A percentile compares a stretch with the other conserved stretches of the same genome.
These are phyloP conservation scores for Sarcophaga peregrina DNA, from an alignment of 1,140 invertebrate species.

Conservation along the genomic window DNA sequence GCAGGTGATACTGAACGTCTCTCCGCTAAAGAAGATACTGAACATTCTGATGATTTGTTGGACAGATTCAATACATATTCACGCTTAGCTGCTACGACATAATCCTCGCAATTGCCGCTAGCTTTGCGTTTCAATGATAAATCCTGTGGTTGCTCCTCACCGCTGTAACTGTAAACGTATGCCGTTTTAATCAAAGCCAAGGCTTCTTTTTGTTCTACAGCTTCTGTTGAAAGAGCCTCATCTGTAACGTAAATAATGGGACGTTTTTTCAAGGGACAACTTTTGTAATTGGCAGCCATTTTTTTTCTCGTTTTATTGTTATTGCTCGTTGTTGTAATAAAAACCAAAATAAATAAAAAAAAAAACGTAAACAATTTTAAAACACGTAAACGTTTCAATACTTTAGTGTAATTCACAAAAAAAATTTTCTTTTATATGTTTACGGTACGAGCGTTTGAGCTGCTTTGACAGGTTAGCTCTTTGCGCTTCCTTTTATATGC, in stretches of 20 bases:
- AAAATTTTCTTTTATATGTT: slow-evolving; percentile 48
- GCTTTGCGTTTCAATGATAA: slow-evolving; percentile 60
- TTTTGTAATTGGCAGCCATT: slow-evolving; percentile 73
- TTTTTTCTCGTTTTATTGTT: slow-evolving; percentile 37
- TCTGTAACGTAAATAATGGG: slow-evolving; percentile 76
- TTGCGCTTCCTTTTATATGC: slow-evolving; percentile 61
- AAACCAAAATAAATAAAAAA: slow-evolving; percentile 18
- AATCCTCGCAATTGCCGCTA: slow-evolving; percentile 52
- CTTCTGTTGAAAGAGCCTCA: slow-evolving; percentile 45
- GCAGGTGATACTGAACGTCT: slow-evolving; percentile 42
- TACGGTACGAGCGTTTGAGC: slow-evolving; percentile 62
- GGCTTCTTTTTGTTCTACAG: slow-evolving; percentile 55
- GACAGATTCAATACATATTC: slow-evolving; percentile 62
- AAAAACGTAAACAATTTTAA: slow-evolving; percentile 25
- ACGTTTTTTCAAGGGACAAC: slow-evolving; percentile 90
- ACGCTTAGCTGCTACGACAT: slow-evolving; percentile 54
- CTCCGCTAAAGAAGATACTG: not conserved
- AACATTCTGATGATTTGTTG: slow-evolving; percentile 46
- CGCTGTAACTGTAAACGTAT: not conserved
- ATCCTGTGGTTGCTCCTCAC: slow-evolving; percentile 75
- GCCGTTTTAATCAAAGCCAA: slow-evolving; percentile 52
- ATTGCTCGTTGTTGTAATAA: slow-evolving; percentile 19
- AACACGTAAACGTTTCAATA: slow-evolving; percentile 28
- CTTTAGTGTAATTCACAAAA: not conserved
- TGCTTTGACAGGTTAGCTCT: slow-evolving; percentile 63